Percentiles rank a stretch among this genome's conserved stretches.
Conservation (phyloP, 2,888 invertebrate species). For the Agrochola macilenta region DNA sequence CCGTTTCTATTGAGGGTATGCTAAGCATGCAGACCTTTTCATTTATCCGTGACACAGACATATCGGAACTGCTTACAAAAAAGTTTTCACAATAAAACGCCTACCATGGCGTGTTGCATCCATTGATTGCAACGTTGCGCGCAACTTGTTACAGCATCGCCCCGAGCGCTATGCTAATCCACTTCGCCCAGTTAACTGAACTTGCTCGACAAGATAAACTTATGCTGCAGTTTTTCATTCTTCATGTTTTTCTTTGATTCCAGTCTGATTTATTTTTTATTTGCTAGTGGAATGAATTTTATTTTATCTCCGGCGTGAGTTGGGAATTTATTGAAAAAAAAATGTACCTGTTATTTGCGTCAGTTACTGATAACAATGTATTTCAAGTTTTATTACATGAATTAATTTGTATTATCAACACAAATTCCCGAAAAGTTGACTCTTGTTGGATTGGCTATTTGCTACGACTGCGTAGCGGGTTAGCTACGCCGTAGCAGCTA, state of each 20-base stretch:
- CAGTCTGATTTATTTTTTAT: slow-evolving; percentile 25
- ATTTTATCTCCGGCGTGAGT: slow-evolving; percentile 10
- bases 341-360: neutral
- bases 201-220: slow-evolving; percentile 58
- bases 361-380: neutral
- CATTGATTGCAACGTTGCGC: slow-evolving; percentile 53
- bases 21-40: neutral
- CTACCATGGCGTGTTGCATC: slow-evolving; percentile 3
- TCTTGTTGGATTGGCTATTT: no score
- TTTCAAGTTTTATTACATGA: neutral
- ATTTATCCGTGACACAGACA: neutral
- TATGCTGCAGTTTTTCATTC: slow-evolving; percentile 46
- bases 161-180: slow-evolving; percentile 55
- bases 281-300: slow-evolving; percentile 1
- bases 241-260: slow-evolving; percentile 40
- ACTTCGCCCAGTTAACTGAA: slow-evolving; percentile 45
- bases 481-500: no score
- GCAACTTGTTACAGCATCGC: slow-evolving; percentile 51
- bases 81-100: slow-evolving; percentile 4
- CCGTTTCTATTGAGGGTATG: no score
- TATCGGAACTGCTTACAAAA: neutral
- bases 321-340: slow-evolving; percentile 18
- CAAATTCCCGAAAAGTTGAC: no score
- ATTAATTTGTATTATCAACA: neutral
- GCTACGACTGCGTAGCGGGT: no score